These are phyloP conservation scores for Lutraria rhynchaena DNA, from an alignment of 1,140 invertebrate species.

Conservation along the genomic window DNA sequence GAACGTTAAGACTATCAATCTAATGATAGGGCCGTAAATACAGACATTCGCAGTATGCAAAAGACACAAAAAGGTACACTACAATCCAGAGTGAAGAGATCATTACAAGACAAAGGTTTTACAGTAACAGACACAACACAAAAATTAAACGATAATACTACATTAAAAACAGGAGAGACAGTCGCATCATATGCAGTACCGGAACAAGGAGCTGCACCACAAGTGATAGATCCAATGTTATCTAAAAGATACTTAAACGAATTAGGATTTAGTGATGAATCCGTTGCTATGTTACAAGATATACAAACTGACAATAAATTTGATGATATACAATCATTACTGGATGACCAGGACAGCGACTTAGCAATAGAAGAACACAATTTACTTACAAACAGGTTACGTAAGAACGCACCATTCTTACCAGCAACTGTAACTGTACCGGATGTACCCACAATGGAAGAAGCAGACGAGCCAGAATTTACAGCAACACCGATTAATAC, in stretches of 20 bases:
- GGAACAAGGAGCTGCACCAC: too few relatives aligned
- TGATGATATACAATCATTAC: too few relatives aligned
- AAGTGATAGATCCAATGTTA: too few relatives aligned
- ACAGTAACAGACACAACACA: not conserved
- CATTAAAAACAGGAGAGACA: too few relatives aligned
- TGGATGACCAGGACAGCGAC: too few relatives aligned
- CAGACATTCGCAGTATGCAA: not conserved
- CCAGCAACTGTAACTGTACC: not conserved
- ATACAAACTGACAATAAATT: not conserved
- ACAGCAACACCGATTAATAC: too few relatives aligned
- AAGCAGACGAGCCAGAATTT: not conserved
- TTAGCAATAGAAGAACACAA: not conserved
- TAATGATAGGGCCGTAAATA: not conserved
- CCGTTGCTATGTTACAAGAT: not conserved
- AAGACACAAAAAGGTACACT: not conserved
- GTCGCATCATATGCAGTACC: too few relatives aligned
- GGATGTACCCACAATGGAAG: not conserved
- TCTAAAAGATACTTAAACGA: not conserved
- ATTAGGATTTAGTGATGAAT: not conserved
- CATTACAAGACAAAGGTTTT: not conserved
- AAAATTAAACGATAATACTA: not conserved
- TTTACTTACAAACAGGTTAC: not conserved
- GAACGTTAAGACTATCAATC: not conserved
- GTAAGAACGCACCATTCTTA: conserved; percentile 3
- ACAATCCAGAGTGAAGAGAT: not conserved